Evolutionary conservation across 2,888 invertebrate genomes (phyloP), one percentile per base, ranked within the genome.

Genomic region (Tuberolachnus salignus): DNA sequence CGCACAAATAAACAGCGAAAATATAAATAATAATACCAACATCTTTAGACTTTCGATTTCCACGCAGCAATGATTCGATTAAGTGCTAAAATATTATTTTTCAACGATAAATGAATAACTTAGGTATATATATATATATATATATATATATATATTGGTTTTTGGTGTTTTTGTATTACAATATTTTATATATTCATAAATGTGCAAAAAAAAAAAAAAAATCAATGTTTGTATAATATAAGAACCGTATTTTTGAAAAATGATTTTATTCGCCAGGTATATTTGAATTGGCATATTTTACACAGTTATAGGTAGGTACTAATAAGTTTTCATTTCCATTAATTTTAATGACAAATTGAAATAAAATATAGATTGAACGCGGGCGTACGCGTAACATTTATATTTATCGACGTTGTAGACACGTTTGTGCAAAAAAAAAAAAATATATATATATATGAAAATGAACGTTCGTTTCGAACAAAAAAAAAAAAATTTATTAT

Each of bases 11-110:
- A 59, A 44, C 1, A n/a, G n/a, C n/a, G n/a, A 66, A 49, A 66
- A 66, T 23, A 23, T 23, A 16, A 51, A 51, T 51, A 51, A 46
- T 49, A 67, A n/a, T 46, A 72, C 51, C 34, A 49, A 72, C 49
- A 61, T 61, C 61, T 51, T 72, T 61, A 49, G 72, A 72, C 49
- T 72, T 72, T 72, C 34, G 61, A 72, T 49, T 61, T 61, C 19
- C 61, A 49, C 23, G 8, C 34, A 14, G 61, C 49, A 61, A 61
- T 51, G 51, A 61, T 61, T 72, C 16, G 72, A 72, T 72, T 49
- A 34, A 61, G 49, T 19, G 49, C 57, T 59, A 42, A 34, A 72
- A 72, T 51, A n/a, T n/a, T n/a, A 61, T 72, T 61, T 51, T 72
- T 34, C 10, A 61, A n/a, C 34, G 49, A 51, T 51, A 61, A 72